Base-by-base conservation (phyloP, 2,797 vertebrate species). In the Vultur gryphus region DNA sequence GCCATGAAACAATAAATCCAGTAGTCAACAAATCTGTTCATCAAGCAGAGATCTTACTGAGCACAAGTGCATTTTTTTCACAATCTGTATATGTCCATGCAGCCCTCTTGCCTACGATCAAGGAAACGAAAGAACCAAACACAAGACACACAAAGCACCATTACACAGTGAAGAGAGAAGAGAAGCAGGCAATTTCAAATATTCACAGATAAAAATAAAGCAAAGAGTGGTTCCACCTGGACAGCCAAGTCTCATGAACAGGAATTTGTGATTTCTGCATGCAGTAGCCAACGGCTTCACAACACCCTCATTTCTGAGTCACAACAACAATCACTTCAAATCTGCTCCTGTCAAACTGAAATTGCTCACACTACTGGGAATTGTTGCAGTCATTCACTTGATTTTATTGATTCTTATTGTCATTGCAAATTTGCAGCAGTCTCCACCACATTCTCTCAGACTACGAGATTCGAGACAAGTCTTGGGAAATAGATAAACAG, bases 381-480 rank as follows among this genome's bases (percentile, higher is more conserved):
- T 11, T 61, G 52, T 16, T 87, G 37, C 16, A 87, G 51, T 65
- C 21, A 54, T 87, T 83, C 69, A 13, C 3, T 62, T 79, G 23
- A 52, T 77, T 80, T 65, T 85, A 88, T 67, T 81, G 82, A 75
- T 81, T 83, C 29, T 43, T 86, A 57, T 24, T 88, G 52, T 46
- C 48, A 23, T 23, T 29, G 23, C 7, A 73, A 80, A 86, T 80
- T 84, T 81, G 14, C 16, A 58, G n/a, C n/a, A 65, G 29, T 35
- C 20, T 87, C 28, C 35, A 87, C 8, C 25, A 37, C 19, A 6
- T 75, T 78, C 4, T 83, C 23, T 48, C 2, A 1, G 46, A 80
- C 46, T 39, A 49, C 1, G 3, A 65, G 9, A 59, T 13, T 44
- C 0, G 0, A 84, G 23, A 71, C 16, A 0, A 2, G 28, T 70